Percentiles rank a stretch among this genome's conserved stretches.
Conservation (phyloP, 2,888 invertebrate species). For the Eilema sororculum region DNA sequence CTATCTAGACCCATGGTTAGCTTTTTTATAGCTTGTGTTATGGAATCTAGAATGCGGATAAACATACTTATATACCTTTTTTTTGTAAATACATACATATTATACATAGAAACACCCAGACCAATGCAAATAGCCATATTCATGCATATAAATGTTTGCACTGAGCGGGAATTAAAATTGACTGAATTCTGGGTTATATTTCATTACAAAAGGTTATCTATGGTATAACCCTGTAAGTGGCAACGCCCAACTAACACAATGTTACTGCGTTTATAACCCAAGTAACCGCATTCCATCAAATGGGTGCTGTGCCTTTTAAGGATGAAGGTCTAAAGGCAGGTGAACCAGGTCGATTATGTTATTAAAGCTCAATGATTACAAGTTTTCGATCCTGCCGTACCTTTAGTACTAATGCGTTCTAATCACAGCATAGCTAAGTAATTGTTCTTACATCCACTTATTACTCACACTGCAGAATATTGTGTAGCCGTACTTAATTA, state of each 20-base stretch:
- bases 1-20: too few species aligned
- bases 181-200: neutral
- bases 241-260: neutral
- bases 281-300: neutral
- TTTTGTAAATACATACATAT: too few species aligned
- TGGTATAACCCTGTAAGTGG: neutral
- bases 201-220: neutral
- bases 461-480: neutral
- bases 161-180: too few species aligned
- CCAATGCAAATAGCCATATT: too few species aligned
- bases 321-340: neutral
- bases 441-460: neutral
- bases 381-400: conserved; percentile 1
- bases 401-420: neutral
- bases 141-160: too few species aligned
- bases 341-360: neutral
- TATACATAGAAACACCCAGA: too few species aligned
- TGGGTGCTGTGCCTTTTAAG: neutral
- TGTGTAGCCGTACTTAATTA: too few species aligned
- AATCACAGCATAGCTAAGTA: neutral
- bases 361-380: conserved; percentile 1
- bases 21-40: too few species aligned
- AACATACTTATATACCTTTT: too few species aligned
- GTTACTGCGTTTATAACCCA: neutral
- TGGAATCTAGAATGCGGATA: too few species aligned